These are phyloP conservation scores for Iphiclides podalirius DNA, from an alignment of 2,888 invertebrate genomes.

Conservation along the genomic window DNA sequence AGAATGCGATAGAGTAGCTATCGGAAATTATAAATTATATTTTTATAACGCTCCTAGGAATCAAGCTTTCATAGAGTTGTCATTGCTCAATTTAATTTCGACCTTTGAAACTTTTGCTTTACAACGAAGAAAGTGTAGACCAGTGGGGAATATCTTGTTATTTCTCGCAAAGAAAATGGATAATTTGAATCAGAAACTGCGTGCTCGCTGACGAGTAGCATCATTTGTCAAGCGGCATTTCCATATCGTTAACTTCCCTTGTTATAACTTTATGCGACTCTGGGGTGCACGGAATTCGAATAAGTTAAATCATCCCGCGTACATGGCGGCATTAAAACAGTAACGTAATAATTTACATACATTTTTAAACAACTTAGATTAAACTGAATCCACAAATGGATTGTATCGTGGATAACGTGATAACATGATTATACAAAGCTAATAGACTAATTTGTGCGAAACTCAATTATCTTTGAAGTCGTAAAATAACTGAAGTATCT, in stretches of 20 bases:
- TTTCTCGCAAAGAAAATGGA: constrained; percentile 28
- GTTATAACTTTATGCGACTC: constrained; percentile 66
- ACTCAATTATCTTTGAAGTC: too few species aligned
- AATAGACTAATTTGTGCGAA: too few species aligned
- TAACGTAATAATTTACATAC: constrained; percentile 4
- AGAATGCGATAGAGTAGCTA: constrained; percentile 1
- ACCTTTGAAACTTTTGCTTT: too few species aligned
- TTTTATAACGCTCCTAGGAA: too few species aligned
- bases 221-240: constrained; percentile 49
- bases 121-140: constrained; percentile 4
- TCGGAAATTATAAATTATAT: background rate
- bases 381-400: too few species aligned
- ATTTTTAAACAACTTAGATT: too few species aligned
- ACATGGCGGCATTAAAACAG: constrained; percentile 15
- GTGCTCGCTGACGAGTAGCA: constrained; percentile 45
- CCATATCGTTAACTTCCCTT: constrained; percentile 69
- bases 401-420: too few species aligned
- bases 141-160: constrained; percentile 26
- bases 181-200: constrained; percentile 29
- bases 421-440: too few species aligned
- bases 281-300: constrained; percentile 57
- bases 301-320: constrained; percentile 39
- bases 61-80: too few species aligned
- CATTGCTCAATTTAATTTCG: too few species aligned
- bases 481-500: too few species aligned